Evolutionary conservation across 2,888 invertebrate genomes (phyloP), one percentile per base, ranked within the genome.

Genomic region (Dasypogon diadema): DNA sequence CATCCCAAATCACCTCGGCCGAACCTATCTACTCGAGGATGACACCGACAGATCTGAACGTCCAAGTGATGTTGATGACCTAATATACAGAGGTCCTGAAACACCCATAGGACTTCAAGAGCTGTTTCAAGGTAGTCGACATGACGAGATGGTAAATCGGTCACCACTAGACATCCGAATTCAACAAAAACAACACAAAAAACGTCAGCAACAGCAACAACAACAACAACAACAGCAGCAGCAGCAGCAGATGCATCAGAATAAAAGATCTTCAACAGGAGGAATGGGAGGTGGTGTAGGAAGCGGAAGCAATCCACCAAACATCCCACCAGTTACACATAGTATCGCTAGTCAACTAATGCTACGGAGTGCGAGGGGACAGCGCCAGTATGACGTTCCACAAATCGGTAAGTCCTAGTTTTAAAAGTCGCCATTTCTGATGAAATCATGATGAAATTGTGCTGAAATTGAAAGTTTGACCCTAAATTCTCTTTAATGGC

Each of bases 331-430:
- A 80, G 82, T 88, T 75, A 88, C 89, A 79, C 87, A 89, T 74
- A 89, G 89, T 81, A 88, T 91, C 81, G 91, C 91, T 68, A 92
- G 90, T 83, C 93, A 93, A 85, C 89, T 93, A 87, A 92, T 94
- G 92, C 87, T 93, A 83, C 89, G 93, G 81, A 91, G 92, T 76
- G 90, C 92, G 77, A 90, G 94, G 81, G 92, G 92, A 79, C 91
- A 90, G 84, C 88, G 92, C 82, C 91, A 92, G 82, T 94, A 94
- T 87, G 94, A 94, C 87, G 94, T 94, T 80, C 94, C 94, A 81
- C 94, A 93, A 88, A 94, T 94, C 83, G 94, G 94, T 94, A 83
- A 90, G 91, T 89, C 42, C 18, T 30, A 58, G 30, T 14, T 75
- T 56, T 60, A 51, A 26, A 54, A 22, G 3, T 54, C 2, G n/a